Evolutionary conservation across 2,797 vertebrate species (phyloP).

Genomic region (Clamator glandarius): DNA sequence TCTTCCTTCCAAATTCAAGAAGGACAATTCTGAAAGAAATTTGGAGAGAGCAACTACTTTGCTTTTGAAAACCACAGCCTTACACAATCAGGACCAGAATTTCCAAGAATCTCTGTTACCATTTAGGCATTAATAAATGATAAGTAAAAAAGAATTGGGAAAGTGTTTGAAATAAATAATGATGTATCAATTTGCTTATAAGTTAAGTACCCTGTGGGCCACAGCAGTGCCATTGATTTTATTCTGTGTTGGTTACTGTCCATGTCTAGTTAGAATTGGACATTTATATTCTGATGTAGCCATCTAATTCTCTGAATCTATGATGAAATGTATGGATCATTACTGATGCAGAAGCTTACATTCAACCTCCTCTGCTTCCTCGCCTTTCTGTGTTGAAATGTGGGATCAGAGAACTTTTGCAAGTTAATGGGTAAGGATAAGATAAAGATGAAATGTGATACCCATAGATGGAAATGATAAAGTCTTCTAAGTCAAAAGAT

Average conservation of each 20-base stretch:
- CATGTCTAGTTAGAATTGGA: not conserved
- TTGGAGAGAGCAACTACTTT: not conserved
- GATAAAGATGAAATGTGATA: not conserved
- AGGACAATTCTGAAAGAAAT: not conserved
- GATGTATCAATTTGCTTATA: not conserved
- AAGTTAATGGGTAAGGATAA: not conserved
- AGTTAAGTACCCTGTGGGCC: not conserved
- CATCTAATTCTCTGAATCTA: not conserved
- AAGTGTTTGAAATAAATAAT: not conserved
- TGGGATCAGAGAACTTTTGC: not conserved
- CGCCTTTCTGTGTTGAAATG: not conserved
- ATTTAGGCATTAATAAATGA: not conserved
- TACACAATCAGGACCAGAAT: not conserved
- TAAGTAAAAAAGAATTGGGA: not conserved
- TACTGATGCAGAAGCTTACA: not conserved
- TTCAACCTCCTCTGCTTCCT: not conserved
- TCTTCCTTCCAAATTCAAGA: not conserved
- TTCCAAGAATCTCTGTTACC: not conserved
- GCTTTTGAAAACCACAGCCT: not conserved
- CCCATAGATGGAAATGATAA: not conserved
- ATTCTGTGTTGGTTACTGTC: not conserved
- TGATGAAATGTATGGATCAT: not conserved
- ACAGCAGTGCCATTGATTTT: not conserved
- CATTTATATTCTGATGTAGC: not conserved
- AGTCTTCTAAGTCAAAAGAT: not conserved